phyloP scores from a whole-genome alignment of 2,888 invertebrate species.

The Plutella xylostella region DNA sequence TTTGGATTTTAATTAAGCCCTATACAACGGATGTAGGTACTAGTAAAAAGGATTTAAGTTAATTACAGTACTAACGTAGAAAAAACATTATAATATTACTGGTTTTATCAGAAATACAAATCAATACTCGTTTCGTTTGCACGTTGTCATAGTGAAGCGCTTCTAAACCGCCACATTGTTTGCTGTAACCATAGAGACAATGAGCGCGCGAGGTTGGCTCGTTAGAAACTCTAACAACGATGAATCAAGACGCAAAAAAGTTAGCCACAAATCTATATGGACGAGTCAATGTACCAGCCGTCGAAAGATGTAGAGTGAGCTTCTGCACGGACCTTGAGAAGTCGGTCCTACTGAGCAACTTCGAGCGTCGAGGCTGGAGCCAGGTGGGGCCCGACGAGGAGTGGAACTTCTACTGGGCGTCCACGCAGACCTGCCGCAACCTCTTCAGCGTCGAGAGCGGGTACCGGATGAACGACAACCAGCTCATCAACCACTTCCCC shows the following conservation, averaged over 20 bases:
- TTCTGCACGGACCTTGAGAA: conserved; percentile 93
- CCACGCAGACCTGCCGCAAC: conserved; percentile 89
- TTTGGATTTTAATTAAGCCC: too few relatives aligned
- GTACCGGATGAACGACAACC: conserved; percentile 92
- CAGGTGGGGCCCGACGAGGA: conserved; percentile 89
- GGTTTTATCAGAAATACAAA: too few relatives aligned
- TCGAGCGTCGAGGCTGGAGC: conserved; percentile 91
- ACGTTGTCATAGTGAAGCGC: conserved; percentile 49
- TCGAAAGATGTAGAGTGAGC: conserved; percentile 67
- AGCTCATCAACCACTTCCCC: conserved; percentile 96
- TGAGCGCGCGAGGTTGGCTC: conserved; percentile 30
- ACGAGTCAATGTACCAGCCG: conserved; percentile 41
- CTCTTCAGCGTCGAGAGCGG: conserved; percentile 94
- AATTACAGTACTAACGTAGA: neutral
- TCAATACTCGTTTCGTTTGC: conserved; percentile 44
- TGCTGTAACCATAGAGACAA: conserved; percentile 39
- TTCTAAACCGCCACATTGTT: conserved; percentile 37
- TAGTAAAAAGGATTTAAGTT: too few relatives aligned
- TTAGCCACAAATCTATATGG: conserved; percentile 53
- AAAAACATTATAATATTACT: neutral
- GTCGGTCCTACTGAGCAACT: conserved; percentile 91
- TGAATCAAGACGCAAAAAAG: conserved; percentile 48
- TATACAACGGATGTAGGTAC: too few relatives aligned
- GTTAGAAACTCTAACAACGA: conserved; percentile 19
- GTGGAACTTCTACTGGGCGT: conserved; percentile 98